Base-by-base conservation (phyloP, 2,888 invertebrate species). In the Furcula furcula region DNA sequence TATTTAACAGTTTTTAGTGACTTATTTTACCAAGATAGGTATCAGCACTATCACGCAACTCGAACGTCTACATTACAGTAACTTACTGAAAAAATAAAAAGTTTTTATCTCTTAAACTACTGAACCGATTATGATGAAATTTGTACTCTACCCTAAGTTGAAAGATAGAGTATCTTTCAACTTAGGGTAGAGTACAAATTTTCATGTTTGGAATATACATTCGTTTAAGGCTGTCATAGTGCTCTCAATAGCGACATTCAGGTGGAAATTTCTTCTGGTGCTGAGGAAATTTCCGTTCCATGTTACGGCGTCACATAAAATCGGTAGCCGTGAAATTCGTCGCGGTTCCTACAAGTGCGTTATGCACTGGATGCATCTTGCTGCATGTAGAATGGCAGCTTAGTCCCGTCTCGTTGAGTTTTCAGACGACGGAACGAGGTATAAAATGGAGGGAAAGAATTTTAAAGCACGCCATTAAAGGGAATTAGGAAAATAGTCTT, bases 311-410 rank as follows among this genome's bases (percentile, higher is more conserved):
- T 65, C 72, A 68, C 72, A 69, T 61, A 50, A 40, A 67, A 34
- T 76, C 85, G 79, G 65, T 67, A 56, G 40, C 80, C 83, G 84
- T 87, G 80, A 87, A 87, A 87, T 87, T 85, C 65, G 76, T 65
- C 76, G 75, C 71, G 73, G 73, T 75, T 74, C 63, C 63, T 56
- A 51, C 50, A 53, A 47, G 46, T 49, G 40, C 40, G 55, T 50
- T 61, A 55, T 58, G 49, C 46, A 48, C 42, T 47, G 40, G 54
- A 48, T 65, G 70, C 66, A 65, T 63, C 51, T 55, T 56, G 59
- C 52, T 64, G 61, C 56, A 62, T 43, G 43, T 46, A 55, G 54
- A 53, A 56, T 48, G 49, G 51, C 36, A 48, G 55, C 55, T 55
- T 55, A 49, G 44, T 44, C 45, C 39, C 40, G 39, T 57, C 55